These are phyloP conservation scores for Pocillopora verrucosa DNA, from an alignment of 64 coral and sea anemone species.

Conservation along the genomic window DNA sequence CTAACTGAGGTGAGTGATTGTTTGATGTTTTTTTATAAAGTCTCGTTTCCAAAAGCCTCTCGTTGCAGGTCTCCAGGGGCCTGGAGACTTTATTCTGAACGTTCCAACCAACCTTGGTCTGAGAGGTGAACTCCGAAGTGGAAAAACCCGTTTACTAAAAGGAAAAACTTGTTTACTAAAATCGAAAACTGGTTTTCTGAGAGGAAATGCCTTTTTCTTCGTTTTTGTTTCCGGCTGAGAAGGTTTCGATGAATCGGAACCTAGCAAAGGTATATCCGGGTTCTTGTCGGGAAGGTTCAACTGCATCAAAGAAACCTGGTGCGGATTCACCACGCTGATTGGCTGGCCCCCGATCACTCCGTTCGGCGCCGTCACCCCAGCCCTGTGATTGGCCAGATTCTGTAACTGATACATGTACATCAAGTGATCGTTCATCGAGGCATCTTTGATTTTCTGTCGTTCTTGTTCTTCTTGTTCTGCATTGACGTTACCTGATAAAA, in stretches of 20 bases:
- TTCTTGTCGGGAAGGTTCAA: conserved; percentile 46
- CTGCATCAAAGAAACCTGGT: conserved; percentile 60
- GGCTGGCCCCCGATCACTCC: conserved; percentile 50
- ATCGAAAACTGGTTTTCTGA: background rate
- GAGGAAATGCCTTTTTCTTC: background rate
- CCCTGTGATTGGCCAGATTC: conserved; percentile 15
- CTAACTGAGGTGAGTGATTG: background rate
- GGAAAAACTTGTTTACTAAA: background rate
- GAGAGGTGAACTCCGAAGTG: background rate
- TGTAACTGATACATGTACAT: conserved; percentile 61
- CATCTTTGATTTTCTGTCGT: conserved; percentile 33
- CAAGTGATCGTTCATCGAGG: conserved; percentile 35
- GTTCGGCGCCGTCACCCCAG: background rate
- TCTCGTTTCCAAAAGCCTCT: background rate
- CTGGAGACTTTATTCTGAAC: background rate
- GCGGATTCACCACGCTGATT: conserved; percentile 40
- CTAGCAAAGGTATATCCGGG: conserved; percentile 51
- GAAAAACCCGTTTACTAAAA: background rate
- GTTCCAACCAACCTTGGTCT: conserved; percentile 11
- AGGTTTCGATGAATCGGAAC: background rate
- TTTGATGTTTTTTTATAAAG: background rate
- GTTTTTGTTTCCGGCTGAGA: background rate
- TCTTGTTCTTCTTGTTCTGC: conserved; percentile 52
- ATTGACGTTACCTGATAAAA: conserved; percentile 38
- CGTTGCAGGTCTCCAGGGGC: background rate